Evolutionary conservation across 2,113 vertebrate species (phyloP).

Genomic region (Empidonax traillii): DNA sequence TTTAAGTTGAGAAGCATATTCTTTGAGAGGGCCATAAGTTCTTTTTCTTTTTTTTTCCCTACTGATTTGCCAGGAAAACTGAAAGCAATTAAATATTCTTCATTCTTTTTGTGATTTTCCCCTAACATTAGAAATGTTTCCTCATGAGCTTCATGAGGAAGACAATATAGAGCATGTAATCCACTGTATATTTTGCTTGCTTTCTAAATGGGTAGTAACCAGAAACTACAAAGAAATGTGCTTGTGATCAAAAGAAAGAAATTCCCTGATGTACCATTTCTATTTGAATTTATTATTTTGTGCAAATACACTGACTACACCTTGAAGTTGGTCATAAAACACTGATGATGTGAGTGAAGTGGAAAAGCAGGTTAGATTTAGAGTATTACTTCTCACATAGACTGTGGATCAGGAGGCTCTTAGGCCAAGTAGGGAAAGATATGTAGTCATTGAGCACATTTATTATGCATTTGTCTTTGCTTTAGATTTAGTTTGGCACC

Average conservation of each 20-base stretch:
- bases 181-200: not conserved
- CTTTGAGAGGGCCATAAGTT: not conserved
- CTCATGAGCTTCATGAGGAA: not conserved
- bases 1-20: not conserved
- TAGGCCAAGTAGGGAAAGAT: not conserved
- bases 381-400: not conserved
- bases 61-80: not conserved
- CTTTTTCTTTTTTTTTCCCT: not conserved
- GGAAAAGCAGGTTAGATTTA: conserved; percentile 23
- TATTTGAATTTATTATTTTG: conserved; percentile 31
- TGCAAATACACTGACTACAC: not conserved
- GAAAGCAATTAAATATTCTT: conserved; percentile 14
- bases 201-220: not conserved
- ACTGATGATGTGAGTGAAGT: not conserved
- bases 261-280: not conserved
- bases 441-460: not conserved
- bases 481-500: not conserved
- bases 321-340: conserved; percentile 1
- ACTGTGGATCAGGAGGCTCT: not conserved
- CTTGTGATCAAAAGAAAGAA: not conserved
- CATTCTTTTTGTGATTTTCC: not conserved
- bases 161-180: not conserved
- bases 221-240: not conserved
- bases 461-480: conserved; percentile 6
- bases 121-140: not conserved